Percentiles rank a stretch among this genome's conserved stretches.
These are phyloP conservation scores for Cladorhizidae sp. DNA, from an alignment of 37 sponge, comb jelly and placozoan genomes.

Conservation along the genomic window DNA sequence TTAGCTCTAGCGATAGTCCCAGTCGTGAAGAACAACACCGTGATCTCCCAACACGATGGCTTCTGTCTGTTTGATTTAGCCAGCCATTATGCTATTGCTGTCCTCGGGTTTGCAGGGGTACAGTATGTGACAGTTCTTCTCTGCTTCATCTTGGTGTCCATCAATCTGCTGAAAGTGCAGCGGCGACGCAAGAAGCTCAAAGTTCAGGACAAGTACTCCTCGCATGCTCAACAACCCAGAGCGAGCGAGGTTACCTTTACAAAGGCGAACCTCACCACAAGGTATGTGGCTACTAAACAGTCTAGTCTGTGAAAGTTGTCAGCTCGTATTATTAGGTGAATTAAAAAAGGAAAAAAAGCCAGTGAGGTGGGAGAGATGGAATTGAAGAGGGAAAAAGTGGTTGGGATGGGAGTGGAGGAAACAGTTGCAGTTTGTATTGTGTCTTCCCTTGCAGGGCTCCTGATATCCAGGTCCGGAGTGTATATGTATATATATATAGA, in stretches of 20 bases:
- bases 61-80: slow-evolving; percentile 70
- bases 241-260: slow-evolving; percentile 27
- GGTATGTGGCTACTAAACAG: background rate
- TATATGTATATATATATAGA: no score
- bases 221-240: slow-evolving; percentile 8
- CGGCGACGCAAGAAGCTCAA: slow-evolving; percentile 47
- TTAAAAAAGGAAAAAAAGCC: no score
- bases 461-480: no score
- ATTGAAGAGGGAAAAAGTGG: no score
- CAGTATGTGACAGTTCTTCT: slow-evolving; percentile 66
- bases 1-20: slow-evolving; percentile 52
- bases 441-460: no score
- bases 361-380: no score
- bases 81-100: slow-evolving; percentile 46
- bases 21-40: slow-evolving; percentile 22
- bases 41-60: slow-evolving; percentile 22
- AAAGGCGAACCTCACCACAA: slow-evolving; percentile 45
- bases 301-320: background rate
- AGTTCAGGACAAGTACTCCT: slow-evolving; percentile 26
- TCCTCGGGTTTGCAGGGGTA: slow-evolving; percentile 44
- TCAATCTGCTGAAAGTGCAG: slow-evolving; percentile 32
- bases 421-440: no score
- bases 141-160: slow-evolving; percentile 46
- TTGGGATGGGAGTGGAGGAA: no score
- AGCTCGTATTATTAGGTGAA: no score